These are phyloP conservation scores for Ceratina calcarata DNA, from an alignment of 1,140 invertebrate species.

Conservation along the genomic window DNA sequence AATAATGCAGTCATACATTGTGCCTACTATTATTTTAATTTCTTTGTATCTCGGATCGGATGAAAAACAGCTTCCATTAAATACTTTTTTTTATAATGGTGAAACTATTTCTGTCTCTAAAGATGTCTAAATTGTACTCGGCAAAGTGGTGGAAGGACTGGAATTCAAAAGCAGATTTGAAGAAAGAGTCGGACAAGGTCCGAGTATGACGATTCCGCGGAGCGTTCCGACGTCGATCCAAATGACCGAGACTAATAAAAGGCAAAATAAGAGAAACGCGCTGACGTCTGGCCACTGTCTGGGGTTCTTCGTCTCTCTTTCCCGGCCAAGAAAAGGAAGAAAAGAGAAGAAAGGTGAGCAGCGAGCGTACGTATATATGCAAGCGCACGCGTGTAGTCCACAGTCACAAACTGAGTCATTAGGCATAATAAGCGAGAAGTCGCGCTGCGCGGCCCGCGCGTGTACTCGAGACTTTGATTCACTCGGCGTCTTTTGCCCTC, in stretches of 20 bases:
- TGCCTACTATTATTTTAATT: too few relatives aligned
- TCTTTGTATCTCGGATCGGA: too few relatives aligned
- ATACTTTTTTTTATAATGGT: too few relatives aligned
- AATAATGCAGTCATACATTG: too few relatives aligned
- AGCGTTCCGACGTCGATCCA: slow-evolving; percentile 43
- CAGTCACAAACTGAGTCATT: slow-evolving; percentile 56
- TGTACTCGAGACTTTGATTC: slow-evolving; percentile 57
- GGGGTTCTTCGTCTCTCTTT: slow-evolving; percentile 9
- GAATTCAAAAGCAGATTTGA: not conserved
- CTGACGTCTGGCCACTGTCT: slow-evolving; percentile 63
- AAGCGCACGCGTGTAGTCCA: not conserved
- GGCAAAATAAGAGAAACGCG: slow-evolving; percentile 48
- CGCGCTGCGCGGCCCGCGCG: slow-evolving; percentile 31
- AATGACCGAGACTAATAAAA: slow-evolving; percentile 44
- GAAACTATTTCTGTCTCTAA: not conserved
- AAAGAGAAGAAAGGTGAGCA: slow-evolving; percentile 14
- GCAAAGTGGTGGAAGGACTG: too few relatives aligned
- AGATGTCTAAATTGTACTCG: not conserved
- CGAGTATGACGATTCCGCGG: not conserved
- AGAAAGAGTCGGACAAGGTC: not conserved
- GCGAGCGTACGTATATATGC: not conserved
- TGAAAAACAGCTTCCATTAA: too few relatives aligned
- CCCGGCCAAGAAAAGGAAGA: not conserved
- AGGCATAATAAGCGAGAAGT: slow-evolving; percentile 58
- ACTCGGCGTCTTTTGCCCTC: slow-evolving; percentile 42